Conservation (phyloP, 1,140 invertebrate genomes). For the Drosophila yakuba region DNA sequence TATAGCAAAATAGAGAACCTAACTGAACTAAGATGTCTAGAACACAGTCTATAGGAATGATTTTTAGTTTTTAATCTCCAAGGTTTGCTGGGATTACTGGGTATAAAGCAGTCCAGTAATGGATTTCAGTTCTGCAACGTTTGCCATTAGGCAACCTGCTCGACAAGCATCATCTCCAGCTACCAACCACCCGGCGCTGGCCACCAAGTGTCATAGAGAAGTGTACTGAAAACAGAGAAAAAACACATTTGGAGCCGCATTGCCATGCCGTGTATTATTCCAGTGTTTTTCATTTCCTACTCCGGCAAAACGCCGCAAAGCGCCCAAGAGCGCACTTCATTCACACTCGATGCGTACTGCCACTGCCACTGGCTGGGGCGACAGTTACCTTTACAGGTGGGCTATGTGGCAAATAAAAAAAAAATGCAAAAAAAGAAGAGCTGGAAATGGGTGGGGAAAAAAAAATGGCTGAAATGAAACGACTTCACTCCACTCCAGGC, state of each 20-base stretch:
- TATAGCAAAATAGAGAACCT: background rate
- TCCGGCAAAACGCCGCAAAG: conserved; percentile 73
- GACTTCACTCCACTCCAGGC: conserved; percentile 34
- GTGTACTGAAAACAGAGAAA: conserved; percentile 52
- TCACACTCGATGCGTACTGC: conserved; percentile 77
- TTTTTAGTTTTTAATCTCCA: too few species aligned
- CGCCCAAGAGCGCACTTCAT: conserved; percentile 78
- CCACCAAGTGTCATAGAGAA: conserved; percentile 75
- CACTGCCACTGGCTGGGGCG: conserved; percentile 28
- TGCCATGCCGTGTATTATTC: conserved; percentile 48
- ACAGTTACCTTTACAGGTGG: conserved; percentile 38
- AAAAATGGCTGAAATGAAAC: conserved; percentile 26
- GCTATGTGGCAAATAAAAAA: conserved; percentile 7
- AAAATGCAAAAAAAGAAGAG: background rate
- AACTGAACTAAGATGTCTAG: too few species aligned
- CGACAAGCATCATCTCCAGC: conserved; percentile 41
- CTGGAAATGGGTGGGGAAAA: conserved; percentile 28
- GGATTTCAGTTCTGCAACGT: background rate
- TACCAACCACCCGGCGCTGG: conserved; percentile 29
- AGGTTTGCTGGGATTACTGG: background rate
- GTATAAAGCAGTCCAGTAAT: background rate
- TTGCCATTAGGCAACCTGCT: conserved; percentile 47
- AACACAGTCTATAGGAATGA: too few species aligned
- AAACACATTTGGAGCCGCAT: conserved; percentile 71
- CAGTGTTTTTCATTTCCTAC: conserved; percentile 61